Evolutionary conservation across 2,113 vertebrate genomes (phyloP).

Genomic region (Anolis carolinensis): DNA sequence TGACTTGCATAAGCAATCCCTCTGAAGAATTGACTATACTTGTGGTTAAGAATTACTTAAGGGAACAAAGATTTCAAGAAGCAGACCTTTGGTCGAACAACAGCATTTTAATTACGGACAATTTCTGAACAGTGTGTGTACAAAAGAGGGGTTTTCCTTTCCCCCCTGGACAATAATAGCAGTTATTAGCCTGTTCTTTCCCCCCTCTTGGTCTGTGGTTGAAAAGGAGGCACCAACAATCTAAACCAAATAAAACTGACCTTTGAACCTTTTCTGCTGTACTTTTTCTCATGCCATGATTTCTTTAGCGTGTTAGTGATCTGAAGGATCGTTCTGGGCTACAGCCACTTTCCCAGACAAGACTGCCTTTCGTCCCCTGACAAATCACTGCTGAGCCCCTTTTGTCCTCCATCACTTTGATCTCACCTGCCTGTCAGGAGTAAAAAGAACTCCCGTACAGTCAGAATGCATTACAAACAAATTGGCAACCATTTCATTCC

Average conservation of each 20-base stretch:
- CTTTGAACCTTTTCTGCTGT: slow-evolving; percentile 95
- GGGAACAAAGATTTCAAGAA: slow-evolving; percentile 65
- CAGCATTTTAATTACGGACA: slow-evolving; percentile 87
- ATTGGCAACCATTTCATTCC: slow-evolving; percentile 87
- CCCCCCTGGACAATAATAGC: slow-evolving; percentile 78
- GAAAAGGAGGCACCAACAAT: slow-evolving; percentile 90
- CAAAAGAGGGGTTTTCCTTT: slow-evolving; percentile 77
- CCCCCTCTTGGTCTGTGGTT: slow-evolving; percentile 74
- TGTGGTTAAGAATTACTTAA: slow-evolving; percentile 64
- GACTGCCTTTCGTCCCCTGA: slow-evolving; percentile 91
- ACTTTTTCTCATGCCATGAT: slow-evolving; percentile 93
- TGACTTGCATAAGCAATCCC: slow-evolving; percentile 58
- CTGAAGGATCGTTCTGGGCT: slow-evolving; percentile 86
- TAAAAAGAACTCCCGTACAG: slow-evolving; percentile 88
- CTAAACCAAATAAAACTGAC: slow-evolving; percentile 93
- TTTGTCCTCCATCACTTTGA: slow-evolving; percentile 91
- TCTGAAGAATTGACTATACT: slow-evolving; percentile 53
- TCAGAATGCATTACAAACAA: slow-evolving; percentile 90
- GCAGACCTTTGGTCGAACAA: slow-evolving; percentile 70
- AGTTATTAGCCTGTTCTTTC: slow-evolving; percentile 87
- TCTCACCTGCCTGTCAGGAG: slow-evolving; percentile 95
- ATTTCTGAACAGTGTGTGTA: slow-evolving; percentile 77
- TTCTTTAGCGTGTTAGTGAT: slow-evolving; percentile 89
- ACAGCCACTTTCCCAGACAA: slow-evolving; percentile 85
- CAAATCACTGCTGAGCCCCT: slow-evolving; percentile 93